Percentiles rank a stretch among this genome's conserved stretches.
These are phyloP conservation scores for Daphoenositta chrysoptera DNA, from an alignment of 2,113 vertebrate species.

Conservation along the genomic window DNA sequence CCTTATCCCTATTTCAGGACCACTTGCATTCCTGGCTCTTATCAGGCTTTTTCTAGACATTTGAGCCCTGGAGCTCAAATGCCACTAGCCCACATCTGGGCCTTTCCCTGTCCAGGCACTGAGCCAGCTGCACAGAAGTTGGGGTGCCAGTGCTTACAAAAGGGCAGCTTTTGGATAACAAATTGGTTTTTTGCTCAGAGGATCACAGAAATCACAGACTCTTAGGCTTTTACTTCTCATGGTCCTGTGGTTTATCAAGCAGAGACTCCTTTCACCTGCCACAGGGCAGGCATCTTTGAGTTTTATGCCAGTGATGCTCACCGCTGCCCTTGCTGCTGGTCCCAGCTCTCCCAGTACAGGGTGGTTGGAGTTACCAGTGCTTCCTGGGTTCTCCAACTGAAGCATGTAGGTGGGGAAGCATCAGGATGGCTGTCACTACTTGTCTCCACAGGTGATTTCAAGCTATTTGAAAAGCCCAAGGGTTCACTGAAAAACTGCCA, in stretches of 20 bases:
- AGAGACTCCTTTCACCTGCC: not conserved
- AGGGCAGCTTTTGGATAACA: not conserved
- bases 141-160: not conserved
- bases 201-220: not conserved
- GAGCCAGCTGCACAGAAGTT: not conserved
- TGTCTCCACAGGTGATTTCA: not conserved
- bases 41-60: not conserved
- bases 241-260: not conserved
- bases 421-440: not conserved
- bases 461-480: not conserved
- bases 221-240: not conserved
- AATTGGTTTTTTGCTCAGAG: not conserved
- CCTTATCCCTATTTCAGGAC: slow-evolving; percentile 51
- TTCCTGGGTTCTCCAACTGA: not conserved
- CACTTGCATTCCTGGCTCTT: slow-evolving; percentile 46
- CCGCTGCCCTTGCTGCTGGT: not conserved
- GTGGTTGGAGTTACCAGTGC: not conserved
- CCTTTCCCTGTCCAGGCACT: not conserved
- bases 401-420: not conserved
- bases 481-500: not conserved
- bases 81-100: slow-evolving; percentile 33
- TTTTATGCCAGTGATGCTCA: not conserved
- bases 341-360: not conserved
- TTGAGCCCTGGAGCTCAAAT: not conserved
- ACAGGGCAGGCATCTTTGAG: not conserved